Evolutionary conservation across 2,797 vertebrate genomes (phyloP).

Genomic region (Sebastes trivittatus): DNA sequence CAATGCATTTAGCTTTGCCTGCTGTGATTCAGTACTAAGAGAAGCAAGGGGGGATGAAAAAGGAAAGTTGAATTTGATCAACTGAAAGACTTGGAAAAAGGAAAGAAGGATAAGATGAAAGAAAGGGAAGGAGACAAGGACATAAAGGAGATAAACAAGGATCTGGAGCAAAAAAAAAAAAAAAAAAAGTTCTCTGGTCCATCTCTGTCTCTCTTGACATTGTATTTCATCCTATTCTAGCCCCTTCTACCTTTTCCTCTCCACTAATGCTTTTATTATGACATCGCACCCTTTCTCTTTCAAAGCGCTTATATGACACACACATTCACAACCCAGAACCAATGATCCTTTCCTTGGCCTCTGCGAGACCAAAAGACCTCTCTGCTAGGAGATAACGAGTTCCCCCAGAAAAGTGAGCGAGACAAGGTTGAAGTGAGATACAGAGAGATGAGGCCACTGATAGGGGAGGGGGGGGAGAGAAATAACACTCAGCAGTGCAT

Average conservation of each 20-base stretch:
- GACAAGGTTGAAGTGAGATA: constrained; percentile 52
- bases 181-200: constrained; percentile 1
- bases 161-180: background rate
- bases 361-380: constrained; percentile 55
- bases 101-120: background rate
- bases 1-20: constrained; percentile 26
- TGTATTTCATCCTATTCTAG: constrained; percentile 31
- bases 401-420: constrained; percentile 45
- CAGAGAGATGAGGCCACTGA: constrained; percentile 68
- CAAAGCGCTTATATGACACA: constrained; percentile 16
- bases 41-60: constrained; percentile 14
- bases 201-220: constrained; percentile 35
- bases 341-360: constrained; percentile 62
- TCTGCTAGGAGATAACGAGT: constrained; percentile 63
- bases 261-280: constrained; percentile 40
- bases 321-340: constrained; percentile 26
- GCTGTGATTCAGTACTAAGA: constrained; percentile 31
- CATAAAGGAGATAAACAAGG: background rate
- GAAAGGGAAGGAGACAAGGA: background rate
- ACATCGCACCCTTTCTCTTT: constrained; percentile 31
- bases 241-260: constrained; percentile 16
- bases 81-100: constrained; percentile 8
- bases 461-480: constrained; percentile 25
- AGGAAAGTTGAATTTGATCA: constrained; percentile 24
- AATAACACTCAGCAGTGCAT: constrained; percentile 56